These are phyloP conservation scores for Caenorhabditis sp. DNA, from an alignment of 2,888 invertebrate genomes.

Conservation along the genomic window DNA sequence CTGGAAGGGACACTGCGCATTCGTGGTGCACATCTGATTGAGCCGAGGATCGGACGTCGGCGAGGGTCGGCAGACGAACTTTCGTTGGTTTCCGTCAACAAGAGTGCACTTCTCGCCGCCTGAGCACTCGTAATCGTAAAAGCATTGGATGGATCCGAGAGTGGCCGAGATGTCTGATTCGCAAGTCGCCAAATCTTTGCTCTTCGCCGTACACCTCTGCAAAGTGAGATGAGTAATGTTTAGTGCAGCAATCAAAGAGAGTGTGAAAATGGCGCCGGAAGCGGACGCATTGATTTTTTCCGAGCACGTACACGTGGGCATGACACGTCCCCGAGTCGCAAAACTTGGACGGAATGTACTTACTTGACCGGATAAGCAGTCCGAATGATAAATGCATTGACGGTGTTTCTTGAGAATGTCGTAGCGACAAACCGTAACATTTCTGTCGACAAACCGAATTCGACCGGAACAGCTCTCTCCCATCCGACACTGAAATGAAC, in stretches of 20 bases:
- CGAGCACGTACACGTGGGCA: no score
- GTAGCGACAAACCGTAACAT: constrained; percentile 62
- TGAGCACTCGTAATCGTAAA: constrained; percentile 66
- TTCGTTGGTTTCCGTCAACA: constrained; percentile 16
- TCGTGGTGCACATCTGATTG: constrained; percentile 57
- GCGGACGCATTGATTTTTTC: no score
- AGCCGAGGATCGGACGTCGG: constrained; percentile 55
- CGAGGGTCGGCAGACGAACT: constrained; percentile 56
- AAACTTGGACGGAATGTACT: no score
- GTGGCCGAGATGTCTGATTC: constrained; percentile 52
- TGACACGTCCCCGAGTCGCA: no score
- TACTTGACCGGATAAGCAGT: constrained; percentile 64
- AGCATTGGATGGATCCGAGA: constrained; percentile 48
- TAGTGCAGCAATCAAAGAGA: background rate
- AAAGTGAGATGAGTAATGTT: background rate
- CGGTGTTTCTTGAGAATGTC: constrained; percentile 57
- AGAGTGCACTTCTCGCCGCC: constrained; percentile 64
- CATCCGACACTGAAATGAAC: constrained; percentile 68
- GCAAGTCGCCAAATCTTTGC: constrained; percentile 42
- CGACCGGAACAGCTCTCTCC: constrained; percentile 63
- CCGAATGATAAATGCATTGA: constrained; percentile 61
- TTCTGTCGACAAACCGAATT: constrained; percentile 57
- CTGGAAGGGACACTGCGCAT: constrained; percentile 64
- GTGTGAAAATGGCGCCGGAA: no score
- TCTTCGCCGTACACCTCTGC: constrained; percentile 36